Conservation (phyloP, 2,113 vertebrate genomes). For the Sylvilagus bachmani region DNA sequence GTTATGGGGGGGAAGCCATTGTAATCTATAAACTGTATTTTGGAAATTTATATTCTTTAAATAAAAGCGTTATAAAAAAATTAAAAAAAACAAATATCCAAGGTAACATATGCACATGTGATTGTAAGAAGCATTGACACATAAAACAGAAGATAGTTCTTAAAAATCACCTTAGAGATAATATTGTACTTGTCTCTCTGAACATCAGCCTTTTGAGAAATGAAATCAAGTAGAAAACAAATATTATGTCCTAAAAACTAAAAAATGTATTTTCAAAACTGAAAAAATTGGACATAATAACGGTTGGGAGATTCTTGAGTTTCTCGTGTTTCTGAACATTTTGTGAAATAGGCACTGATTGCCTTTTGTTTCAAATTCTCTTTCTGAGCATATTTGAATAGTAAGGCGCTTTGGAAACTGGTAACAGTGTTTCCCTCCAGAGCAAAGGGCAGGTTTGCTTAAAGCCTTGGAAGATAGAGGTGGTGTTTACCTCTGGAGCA, state of each 20-base stretch:
- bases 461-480: neutral
- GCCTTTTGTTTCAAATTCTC: neutral
- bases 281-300: neutral
- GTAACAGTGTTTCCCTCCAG: neutral
- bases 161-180: neutral
- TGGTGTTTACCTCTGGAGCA: neutral
- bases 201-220: neutral
- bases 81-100: neutral
- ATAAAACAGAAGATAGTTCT: neutral
- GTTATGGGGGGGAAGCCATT: too few species aligned
- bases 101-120: neutral
- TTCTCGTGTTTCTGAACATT: neutral
- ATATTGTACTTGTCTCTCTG: neutral
- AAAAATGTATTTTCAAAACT: neutral
- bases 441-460: neutral
- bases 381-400: neutral
- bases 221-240: neutral
- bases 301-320: neutral
- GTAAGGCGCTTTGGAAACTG: neutral
- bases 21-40: too few species aligned
- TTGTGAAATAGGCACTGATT: neutral
- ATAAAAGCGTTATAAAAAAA: too few species aligned
- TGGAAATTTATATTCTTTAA: too few species aligned
- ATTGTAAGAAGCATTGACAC: neutral
- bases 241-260: neutral